Evolutionary conservation across 2,113 vertebrate species (phyloP).

Genomic region (Corythoichthys intestinalis): DNA sequence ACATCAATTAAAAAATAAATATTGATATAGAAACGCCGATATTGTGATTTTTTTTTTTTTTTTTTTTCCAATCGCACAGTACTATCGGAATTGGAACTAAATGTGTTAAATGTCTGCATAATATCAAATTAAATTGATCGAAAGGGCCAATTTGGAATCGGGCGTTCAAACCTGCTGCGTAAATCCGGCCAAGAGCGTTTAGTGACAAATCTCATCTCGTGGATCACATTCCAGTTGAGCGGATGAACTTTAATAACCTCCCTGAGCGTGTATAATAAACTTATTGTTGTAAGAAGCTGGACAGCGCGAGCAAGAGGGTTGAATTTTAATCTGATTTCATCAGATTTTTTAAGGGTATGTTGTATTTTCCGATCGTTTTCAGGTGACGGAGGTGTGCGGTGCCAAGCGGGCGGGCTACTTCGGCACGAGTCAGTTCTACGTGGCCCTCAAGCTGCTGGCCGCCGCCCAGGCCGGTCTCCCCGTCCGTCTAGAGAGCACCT

Average conservation of each 20-base stretch:
- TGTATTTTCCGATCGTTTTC: not conserved
- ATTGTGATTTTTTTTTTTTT: too few species aligned
- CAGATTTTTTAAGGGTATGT: too few species aligned
- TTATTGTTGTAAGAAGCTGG: not conserved
- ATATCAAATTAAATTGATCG: not conserved
- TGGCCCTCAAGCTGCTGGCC: constrained; percentile 90
- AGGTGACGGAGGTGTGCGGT: constrained; percentile 92
- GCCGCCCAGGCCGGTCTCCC: constrained; percentile 86
- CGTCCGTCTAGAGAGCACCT: constrained; percentile 83
- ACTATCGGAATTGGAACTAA: too few species aligned
- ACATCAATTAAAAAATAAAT: too few species aligned
- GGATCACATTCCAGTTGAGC: not conserved
- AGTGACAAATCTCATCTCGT: not conserved
- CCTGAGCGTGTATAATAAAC: not conserved
- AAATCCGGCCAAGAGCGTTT: not conserved
- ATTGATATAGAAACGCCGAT: too few species aligned
- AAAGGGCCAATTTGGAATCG: not conserved
- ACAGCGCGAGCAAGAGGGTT: not conserved
- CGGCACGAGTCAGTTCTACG: constrained; percentile 85
- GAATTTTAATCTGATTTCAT: too few species aligned
- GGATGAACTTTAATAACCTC: not conserved
- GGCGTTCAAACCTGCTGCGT: not conserved
- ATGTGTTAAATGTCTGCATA: too few species aligned
- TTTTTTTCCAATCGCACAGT: too few species aligned
- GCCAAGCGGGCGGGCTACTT: constrained; percentile 90